A percentile compares a stretch with the other conserved stretches of the same genome.
Conservation (phyloP, 2,113 vertebrate genomes). For the Nettapus auritus region DNA sequence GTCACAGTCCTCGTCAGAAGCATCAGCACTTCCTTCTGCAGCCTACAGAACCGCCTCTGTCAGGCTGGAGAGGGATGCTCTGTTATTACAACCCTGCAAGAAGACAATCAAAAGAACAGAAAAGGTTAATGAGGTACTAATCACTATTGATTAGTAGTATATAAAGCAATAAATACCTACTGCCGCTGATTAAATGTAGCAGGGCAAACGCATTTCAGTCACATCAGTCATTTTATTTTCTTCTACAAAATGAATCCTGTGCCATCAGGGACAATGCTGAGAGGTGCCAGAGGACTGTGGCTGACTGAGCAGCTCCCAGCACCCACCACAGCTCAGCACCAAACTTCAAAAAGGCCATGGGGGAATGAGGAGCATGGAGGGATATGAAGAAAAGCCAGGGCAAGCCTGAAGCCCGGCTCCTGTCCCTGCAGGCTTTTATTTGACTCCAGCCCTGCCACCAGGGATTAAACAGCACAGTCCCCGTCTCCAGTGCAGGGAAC, state of each 20-base stretch:
- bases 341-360: neutral
- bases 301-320: neutral
- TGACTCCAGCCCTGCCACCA: neutral
- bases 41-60: neutral
- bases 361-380: neutral
- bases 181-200: slow-evolving; percentile 16
- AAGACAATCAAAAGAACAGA: neutral
- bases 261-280: neutral
- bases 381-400: neutral
- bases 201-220: neutral
- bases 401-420: neutral
- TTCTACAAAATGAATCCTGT: neutral
- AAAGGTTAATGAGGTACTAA: slow-evolving; percentile 59
- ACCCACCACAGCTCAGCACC: neutral
- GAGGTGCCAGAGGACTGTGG: neutral
- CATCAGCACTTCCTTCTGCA: neutral
- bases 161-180: slow-evolving; percentile 8
- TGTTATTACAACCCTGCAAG: neutral
- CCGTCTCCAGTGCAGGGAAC: neutral
- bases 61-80: neutral
- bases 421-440: neutral
- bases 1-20: neutral
- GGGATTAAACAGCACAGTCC: neutral
- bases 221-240: neutral
- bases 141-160: slow-evolving; percentile 36